Base-by-base conservation (phyloP, 2,797 vertebrate genomes). In the Sebastes jordani region DNA sequence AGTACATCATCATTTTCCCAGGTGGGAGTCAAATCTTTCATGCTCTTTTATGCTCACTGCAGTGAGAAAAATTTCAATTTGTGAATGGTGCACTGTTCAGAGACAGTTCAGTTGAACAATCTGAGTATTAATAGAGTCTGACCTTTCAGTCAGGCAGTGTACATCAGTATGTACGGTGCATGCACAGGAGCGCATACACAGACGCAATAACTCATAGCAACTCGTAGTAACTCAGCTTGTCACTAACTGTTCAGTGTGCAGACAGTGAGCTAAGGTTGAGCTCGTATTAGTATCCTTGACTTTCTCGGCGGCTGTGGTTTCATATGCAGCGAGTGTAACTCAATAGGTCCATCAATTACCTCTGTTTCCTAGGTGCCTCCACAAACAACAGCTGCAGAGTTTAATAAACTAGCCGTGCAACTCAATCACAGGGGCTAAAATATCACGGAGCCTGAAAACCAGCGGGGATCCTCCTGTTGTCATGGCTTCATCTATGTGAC, bases 381-480 rank as follows among this genome's bases (percentile, higher is more conserved):
- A 90, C 92, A 96, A 96, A 96, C 93, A 96, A 96, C 96, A 97
- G 96, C 95, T 97, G 96, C 95, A 90, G 89, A 90, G 91, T 96
- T 94, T 94, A 92, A 93, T 92, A 91, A 94, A 90, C 86, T 36
- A 38, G 61, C 76, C 75, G 2, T 85, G 91, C 86, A 88, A 89
- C 83, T 88, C 88, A 92, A 85, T 90, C 90, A 80, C 86, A 73
- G 58, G 23, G 79, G 85, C 88, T 83, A 76, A 86, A 93, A 91
- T 86, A 91, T 91, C 90, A 79, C 1, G 14, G 83, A 80, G 86
- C 82, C 81, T 77, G 54, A 87, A 88, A 91, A 84, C 54, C 77
- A 76, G 64, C 74, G 36, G 69, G 14, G 81, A 87, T 71, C n/a
- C 32, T 81, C 23, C 55, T 70, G 85, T 76, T 86, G 78, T 88